phyloP scores from a whole-genome alignment of 2,797 vertebrate species.

The Prunella strophiata region DNA sequence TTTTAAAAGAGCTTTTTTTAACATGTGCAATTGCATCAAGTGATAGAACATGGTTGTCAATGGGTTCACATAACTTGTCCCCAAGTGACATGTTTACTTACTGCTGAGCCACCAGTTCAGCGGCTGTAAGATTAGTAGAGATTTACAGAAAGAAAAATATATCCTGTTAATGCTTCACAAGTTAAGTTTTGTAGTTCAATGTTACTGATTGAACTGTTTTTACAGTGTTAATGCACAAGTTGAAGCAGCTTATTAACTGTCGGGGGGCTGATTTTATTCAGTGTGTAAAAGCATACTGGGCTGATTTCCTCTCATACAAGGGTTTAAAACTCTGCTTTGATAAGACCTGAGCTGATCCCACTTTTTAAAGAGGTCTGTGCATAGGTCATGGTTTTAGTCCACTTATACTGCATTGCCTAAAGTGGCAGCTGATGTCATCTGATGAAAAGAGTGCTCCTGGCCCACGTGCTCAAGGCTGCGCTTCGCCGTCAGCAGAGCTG shows the following conservation, averaged over 20 bases:
- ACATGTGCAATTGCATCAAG: not conserved
- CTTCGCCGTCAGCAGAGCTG: not conserved
- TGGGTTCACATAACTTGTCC: not conserved
- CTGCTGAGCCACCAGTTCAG: constrained; percentile 16
- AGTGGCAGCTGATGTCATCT: not conserved
- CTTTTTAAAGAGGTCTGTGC: not conserved
- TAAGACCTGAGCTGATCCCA: not conserved
- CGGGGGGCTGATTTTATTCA: not conserved
- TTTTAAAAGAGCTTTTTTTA: not conserved
- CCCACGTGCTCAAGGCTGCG: not conserved
- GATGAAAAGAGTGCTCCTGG: not conserved
- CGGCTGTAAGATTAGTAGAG: not conserved
- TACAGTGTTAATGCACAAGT: not conserved
- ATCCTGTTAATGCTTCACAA: not conserved
- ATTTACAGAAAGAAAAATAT: constrained; percentile 26
- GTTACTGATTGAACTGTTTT: not conserved
- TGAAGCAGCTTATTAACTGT: not conserved
- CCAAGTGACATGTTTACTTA: not conserved
- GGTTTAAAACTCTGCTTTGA: not conserved
- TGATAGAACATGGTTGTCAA: not conserved
- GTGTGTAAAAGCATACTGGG: not conserved
- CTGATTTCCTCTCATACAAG: not conserved
- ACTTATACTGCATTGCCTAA: not conserved
- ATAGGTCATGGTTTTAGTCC: not conserved
- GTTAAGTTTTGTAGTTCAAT: not conserved